Conservation (phyloP, 2,797 vertebrate genomes). For the Lemur catta region DNA sequence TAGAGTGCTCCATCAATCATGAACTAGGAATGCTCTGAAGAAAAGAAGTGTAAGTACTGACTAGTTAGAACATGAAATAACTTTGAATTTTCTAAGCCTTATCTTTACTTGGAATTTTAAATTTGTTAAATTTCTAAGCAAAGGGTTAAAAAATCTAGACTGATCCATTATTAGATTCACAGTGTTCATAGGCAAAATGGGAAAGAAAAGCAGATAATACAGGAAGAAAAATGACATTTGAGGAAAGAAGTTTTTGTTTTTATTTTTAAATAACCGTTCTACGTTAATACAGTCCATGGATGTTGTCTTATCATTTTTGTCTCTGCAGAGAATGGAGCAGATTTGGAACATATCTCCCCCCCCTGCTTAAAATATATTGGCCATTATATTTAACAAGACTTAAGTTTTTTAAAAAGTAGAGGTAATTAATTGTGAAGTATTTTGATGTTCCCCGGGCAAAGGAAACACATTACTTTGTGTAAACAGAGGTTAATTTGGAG, state of each 20-base stretch:
- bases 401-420: not conserved
- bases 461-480: slow-evolving; percentile 66
- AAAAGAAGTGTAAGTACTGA: not conserved
- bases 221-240: not conserved
- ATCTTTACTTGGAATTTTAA: not conserved
- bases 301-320: slow-evolving; percentile 18
- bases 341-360: not conserved
- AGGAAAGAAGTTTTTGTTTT: not conserved
- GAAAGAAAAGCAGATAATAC: not conserved
- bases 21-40: not conserved
- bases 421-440: slow-evolving; percentile 59
- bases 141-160: not conserved
- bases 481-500: slow-evolving; percentile 69
- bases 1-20: not conserved
- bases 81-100: slow-evolving; percentile 31
- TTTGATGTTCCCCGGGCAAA: slow-evolving; percentile 57
- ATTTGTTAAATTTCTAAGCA: slow-evolving; percentile 15
- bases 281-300: not conserved
- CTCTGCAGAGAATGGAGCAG: not conserved
- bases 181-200: not conserved
- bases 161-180: not conserved
- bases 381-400: slow-evolving; percentile 55
- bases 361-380: slow-evolving; percentile 1
- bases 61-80: slow-evolving; percentile 7
- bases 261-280: not conserved